Conservation (phyloP, 2,888 invertebrate genomes). For the Tetranychus truncatus region DNA sequence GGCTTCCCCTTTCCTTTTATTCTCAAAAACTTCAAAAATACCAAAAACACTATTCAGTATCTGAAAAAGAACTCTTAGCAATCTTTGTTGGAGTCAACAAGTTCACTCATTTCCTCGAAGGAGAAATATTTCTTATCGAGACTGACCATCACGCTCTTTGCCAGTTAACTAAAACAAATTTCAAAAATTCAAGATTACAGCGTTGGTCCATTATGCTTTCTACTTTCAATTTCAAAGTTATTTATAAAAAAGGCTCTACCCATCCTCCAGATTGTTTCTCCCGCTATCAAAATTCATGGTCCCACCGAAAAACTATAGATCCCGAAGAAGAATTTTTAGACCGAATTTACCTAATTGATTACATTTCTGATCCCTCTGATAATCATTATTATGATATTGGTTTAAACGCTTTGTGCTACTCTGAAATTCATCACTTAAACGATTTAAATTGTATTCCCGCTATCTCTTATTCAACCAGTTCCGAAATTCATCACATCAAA, state of each 20-base stretch:
- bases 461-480: not conserved
- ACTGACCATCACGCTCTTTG: not conserved
- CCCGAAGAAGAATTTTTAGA: too few relatives aligned
- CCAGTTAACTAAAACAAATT: not conserved
- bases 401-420: not conserved
- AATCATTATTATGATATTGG: not conserved
- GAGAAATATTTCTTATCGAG: not conserved
- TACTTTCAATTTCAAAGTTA: too few relatives aligned
- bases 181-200: not conserved
- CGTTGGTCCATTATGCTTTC: not conserved
- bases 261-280: too few relatives aligned
- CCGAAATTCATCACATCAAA: not conserved
- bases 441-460: not conserved
- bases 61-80: not conserved
- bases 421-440: not conserved
- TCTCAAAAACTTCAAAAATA: not conserved
- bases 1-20: not conserved
- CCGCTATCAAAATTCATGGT: too few relatives aligned
- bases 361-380: not conserved
- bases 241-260: too few relatives aligned
- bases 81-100: not conserved
- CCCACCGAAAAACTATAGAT: too few relatives aligned
- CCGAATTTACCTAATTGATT: too few relatives aligned
- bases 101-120: not conserved
- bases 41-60: not conserved